phyloP scores from a whole-genome alignment of 2,113 vertebrate species.

The Psophia crepitans region DNA sequence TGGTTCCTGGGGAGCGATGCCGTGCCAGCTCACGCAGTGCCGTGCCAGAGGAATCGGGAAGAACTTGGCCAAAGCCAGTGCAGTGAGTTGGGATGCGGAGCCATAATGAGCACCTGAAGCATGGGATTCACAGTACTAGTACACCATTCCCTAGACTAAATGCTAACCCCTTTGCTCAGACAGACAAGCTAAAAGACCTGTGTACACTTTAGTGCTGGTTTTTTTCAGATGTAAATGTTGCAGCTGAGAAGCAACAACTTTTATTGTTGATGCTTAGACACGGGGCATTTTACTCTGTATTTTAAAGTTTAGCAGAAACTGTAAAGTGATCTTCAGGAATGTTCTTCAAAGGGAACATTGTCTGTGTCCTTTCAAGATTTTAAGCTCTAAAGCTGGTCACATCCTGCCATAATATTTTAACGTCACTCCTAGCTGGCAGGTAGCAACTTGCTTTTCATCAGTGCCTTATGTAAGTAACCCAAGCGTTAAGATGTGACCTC shows the following conservation, averaged over 20 bases:
- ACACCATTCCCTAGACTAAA: neutral
- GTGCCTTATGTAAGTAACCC: conserved; percentile 1
- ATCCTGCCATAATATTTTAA: conserved; percentile 39
- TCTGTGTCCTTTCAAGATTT: conserved; percentile 29
- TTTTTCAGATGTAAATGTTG: neutral
- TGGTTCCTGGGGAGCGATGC: neutral
- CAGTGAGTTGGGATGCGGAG: fast-evolving
- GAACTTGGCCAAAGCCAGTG: neutral
- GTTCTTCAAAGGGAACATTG: conserved; percentile 28
- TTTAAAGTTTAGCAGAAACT: conserved; percentile 1
- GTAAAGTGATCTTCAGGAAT: conserved; percentile 15
- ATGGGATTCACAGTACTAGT: neutral
- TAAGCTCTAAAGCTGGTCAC: conserved; percentile 38
- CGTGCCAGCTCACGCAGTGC: neutral
- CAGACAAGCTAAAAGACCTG: neutral
- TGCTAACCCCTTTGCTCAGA: neutral
- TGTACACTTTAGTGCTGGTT: neutral
- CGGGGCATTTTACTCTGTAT: neutral
- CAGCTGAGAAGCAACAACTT: neutral
- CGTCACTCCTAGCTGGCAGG: conserved; percentile 39
- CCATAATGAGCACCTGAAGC: neutral
- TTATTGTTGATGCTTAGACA: neutral
- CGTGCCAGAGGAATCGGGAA: neutral
- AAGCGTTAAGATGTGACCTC: conserved; percentile 14
- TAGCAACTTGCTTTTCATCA: conserved; percentile 49